Evolutionary conservation across 2,888 invertebrate species (phyloP), one percentile per base, ranked within the genome.

Genomic region (Leuctra nigra): DNA sequence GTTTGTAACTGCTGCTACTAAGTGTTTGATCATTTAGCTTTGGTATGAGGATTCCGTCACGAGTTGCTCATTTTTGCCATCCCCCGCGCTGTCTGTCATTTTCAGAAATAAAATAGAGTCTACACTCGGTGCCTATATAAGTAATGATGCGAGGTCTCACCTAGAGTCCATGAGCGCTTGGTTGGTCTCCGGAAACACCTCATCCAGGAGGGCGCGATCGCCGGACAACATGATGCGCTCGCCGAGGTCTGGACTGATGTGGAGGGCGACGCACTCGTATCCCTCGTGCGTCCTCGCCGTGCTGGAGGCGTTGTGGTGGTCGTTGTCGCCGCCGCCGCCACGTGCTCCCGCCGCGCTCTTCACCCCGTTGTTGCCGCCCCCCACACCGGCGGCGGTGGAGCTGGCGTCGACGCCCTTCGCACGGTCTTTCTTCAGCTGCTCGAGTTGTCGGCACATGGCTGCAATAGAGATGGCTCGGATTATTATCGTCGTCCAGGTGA

Each of bases 201-300:
- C 88, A 69, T 87, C 86, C 47, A 88, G 77, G 20, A 91, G 76
- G 7, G 82, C 78, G 38, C 89, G 77, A 64, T 89, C 89, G 0
- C 89, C 91, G 54, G 87, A 88, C 11, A 91, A 76, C 81, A 89
- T 86, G 47, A 91, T 84, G 48, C 89, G 70, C 69, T 89, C 90
- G 1, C 88, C 87, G 29, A 89, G 75, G 69, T 89, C 88, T 0
- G 89, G 89, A 65, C 86, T 86, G 53, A 90, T 82, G 72, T 88
- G 86, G 3, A 91, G 76, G 0, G 88, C 87, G 1, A 90, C 81
- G 67, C 89, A 89, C 69, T 91, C 89, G 74, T 82, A 87, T 9
- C 53, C 56, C 25, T 58, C 57, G 57, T 54, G 58, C 16, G 54
- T 24, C 36, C 20, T 29, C 11, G 53, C 25, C 38, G 41, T 9